Base-by-base conservation (phyloP, 2,888 invertebrate species). In the Drosophila kuntzei region DNA sequence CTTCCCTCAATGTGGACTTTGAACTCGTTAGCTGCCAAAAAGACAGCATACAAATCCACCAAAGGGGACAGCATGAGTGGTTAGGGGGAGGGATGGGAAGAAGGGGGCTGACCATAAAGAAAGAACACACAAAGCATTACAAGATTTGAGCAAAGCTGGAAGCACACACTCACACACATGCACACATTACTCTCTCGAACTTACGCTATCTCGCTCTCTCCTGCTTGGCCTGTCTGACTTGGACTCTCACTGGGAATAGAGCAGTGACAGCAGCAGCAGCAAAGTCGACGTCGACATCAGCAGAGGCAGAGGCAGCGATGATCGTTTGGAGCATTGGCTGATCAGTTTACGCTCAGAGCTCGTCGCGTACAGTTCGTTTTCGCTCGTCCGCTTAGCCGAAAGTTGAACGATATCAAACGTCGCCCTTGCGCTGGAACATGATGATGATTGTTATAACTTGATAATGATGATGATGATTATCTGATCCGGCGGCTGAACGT, bases 401-500 rank as follows among this genome's bases (percentile, higher is more conserved):
- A 85, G 81, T 83, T 51, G 53, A 74, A 74, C 78, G 76, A 57
- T 62, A 69, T 65, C 54, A 62, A 64, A 44, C 50, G 71, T 76
- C 68, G 75, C 71, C 67, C 54, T 71, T 68, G 72, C 57, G 77
- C 64, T 70, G 70, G 66, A 73, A 61, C 61, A 58, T 49, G 57
- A 60, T 76, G 29, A 68, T 71, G 27, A 71, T 66, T 22, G 65
- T 73, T 22, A 59, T 63, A 22, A 50, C 22, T 3, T 53, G 39
- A 61, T 76, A 60, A 73, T 70, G 69, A 62, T 63, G 69, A 58
- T 74, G 71, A 84, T 81, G 79, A 76, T n/a, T n/a, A n/a, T 66
- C 81, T 74, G 79, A 81, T 75, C 76, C 66, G 59, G 76, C 75
- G 71, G 79, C 79, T 79, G 79, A 80, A 64, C 79, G 78, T 71